Conservation (phyloP, 2,113 vertebrate species). For the Trichomycterus rosablanca region DNA sequence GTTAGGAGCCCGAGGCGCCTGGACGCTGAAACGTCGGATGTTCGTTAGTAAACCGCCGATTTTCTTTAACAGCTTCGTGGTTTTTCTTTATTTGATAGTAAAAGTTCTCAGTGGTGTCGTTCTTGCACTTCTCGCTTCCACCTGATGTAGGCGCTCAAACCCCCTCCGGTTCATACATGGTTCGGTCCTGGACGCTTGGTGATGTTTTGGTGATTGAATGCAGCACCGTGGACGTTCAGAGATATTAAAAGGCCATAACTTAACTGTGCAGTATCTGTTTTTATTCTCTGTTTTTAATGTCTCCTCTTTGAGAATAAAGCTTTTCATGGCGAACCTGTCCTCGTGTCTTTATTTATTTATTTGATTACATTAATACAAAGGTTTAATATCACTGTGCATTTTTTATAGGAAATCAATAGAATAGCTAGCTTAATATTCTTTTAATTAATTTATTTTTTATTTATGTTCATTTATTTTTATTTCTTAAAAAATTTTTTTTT, state of each 20-base stretch:
- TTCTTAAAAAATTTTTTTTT: too few species aligned
- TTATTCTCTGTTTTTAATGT: conserved; percentile 18
- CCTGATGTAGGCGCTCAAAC: background rate
- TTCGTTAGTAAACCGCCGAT: too few species aligned
- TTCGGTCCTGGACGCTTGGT: background rate
- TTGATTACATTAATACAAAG: too few species aligned
- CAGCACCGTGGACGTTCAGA: background rate
- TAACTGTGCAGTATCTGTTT: conserved; percentile 13
- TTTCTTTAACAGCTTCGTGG: background rate
- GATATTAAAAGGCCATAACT: conserved; percentile 7
- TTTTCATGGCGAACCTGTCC: conserved; percentile 1
- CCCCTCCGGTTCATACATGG: background rate
- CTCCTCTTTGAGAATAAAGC: conserved; percentile 23
- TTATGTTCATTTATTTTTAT: too few species aligned
- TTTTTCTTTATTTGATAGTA: background rate
- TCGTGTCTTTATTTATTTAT: background rate
- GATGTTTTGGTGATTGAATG: background rate
- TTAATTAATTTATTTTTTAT: too few species aligned
- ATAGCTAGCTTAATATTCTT: too few species aligned
- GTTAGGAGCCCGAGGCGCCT: too few species aligned
- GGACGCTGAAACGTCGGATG: too few species aligned
- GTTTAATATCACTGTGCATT: too few species aligned
- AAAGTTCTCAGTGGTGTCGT: conserved; percentile 7
- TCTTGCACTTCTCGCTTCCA: conserved; percentile 20
- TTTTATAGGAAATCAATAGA: too few species aligned